Evolutionary conservation across 2,888 invertebrate species (phyloP), one percentile per base, ranked within the genome.

Genomic region (Malthinus seriepunctatus): DNA sequence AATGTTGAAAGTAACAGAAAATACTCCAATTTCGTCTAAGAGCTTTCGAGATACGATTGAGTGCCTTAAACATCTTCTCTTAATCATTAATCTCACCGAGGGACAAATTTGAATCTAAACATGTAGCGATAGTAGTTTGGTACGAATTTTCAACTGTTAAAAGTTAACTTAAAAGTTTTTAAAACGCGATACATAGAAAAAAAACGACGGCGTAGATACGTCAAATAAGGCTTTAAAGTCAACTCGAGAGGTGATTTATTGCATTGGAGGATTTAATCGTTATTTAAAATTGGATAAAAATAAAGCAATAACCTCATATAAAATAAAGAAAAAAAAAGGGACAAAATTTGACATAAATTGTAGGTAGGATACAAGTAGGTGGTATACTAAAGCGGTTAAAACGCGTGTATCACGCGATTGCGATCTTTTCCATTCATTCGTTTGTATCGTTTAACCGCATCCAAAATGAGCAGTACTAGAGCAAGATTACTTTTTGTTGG

Each of bases 401-500:
- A 47, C 64, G 66, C 69, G 69, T 69, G 69, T 65, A 51, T 58
- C 69, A 69, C 69, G 69, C 70, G 65, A 69, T 67, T 64, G 62
- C 66, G 64, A 69, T 70, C 69, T 71, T 62, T 68, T 58, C 66
- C 68, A 67, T 70, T 69, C 69, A 67, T 66, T 68, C 69, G 67
- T 69, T 64, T 62, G 67, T 67, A 69, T 69, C 68, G 69, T 67
- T 66, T 67, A 69, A 70, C 71, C 69, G 69, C 71, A 71, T 71
- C 70, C 63, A 60, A 70, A 71, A 71, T 71, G 71, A 71, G 69
- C 71, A 71, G 65, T 64, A 64, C 60, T 65, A 65, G 62, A 23
- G 23, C 56, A 60, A 67, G 67, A 67, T 66, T 68, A 65, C 66
- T 67, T 66, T 68, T 66, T 65, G 64, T 61, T 59, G 59, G 60